Evolutionary conservation across 2,113 vertebrate species (phyloP), one percentile per base, ranked within the genome.

Genomic region (Parus major): DNA sequence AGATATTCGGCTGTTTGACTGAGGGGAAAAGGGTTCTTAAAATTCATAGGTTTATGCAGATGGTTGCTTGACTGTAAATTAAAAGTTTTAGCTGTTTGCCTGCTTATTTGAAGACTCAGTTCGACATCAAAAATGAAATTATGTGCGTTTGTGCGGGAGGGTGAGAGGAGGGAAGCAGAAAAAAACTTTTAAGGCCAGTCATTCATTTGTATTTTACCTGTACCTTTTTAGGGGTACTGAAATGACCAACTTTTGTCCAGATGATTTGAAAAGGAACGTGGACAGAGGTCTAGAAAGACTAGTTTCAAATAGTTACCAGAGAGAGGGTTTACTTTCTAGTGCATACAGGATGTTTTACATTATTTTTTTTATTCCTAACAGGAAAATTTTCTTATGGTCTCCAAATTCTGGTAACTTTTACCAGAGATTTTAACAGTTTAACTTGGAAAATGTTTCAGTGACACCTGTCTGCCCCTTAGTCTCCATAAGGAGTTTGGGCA

Each of bases 101-200:
- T 84, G 63, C 46, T 76, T 89, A 23, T 59, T 66, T 8, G 10
- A 69, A 78, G 60, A 53, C 64, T 89, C 25, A 33, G 33, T 47
- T 59, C 72, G 72, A 53, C 64, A 46, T 64, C 10, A 33, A 76
- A 57, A 90, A 47, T 16, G 6, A 66, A 80, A 31, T 47, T 0
- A 41, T n/a, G 9, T 55, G 10, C 55, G 59, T 61, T 88, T 73
- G 82, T 20, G 4, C 0, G 0, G 23, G 4, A 24, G 9, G 66
- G n/a, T 53, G 31, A 56, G 82, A n/a, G 28, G 20, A 59, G 42
- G 17, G 31, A 52, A 78, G 71, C 22, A 41, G 61, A 71, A 68
- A 87, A 55, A 23, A 75, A 12, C 1, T 28, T 63, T 35, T 68
- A 41, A 64, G 16, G n/a, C 6, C 11, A 22, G n/a, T 68, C 28